Evolutionary conservation across 1,140 invertebrate species (phyloP).

Genomic region (Stenopsyche tienmushanensis): DNA sequence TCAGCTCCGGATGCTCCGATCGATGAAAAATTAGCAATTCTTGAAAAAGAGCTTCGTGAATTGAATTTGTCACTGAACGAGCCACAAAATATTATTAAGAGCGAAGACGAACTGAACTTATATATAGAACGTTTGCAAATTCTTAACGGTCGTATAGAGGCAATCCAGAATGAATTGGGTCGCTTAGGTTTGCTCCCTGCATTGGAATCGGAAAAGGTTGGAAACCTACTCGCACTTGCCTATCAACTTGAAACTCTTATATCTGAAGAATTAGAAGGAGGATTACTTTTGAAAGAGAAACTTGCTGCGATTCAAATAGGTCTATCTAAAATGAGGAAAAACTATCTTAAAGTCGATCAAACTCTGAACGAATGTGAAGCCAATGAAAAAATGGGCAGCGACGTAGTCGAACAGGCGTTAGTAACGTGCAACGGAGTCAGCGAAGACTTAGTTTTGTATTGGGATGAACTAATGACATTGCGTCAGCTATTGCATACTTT

Average conservation of each 20-base stretch:
- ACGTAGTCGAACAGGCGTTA: constrained; percentile 68
- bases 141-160: constrained; percentile 68
- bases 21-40: constrained; percentile 67
- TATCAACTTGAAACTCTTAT: constrained; percentile 68
- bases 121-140: constrained; percentile 79
- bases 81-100: constrained; percentile 75
- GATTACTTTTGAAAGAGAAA: constrained; percentile 67
- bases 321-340: constrained; percentile 63
- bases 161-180: constrained; percentile 77
- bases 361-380: constrained; percentile 70
- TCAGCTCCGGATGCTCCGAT: constrained; percentile 69
- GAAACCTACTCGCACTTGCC: constrained; percentile 65
- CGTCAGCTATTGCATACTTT: constrained; percentile 73
- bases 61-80: constrained; percentile 64
- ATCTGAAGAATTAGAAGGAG: constrained; percentile 72
- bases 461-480: constrained; percentile 73
- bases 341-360: constrained; percentile 62
- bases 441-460: constrained; percentile 65
- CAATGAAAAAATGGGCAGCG: constrained; percentile 68
- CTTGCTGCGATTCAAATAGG: constrained; percentile 69
- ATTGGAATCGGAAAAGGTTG: constrained; percentile 73
- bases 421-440: constrained; percentile 65
- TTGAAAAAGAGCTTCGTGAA: constrained; percentile 74
- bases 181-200: constrained; percentile 69
- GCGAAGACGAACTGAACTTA: constrained; percentile 75